Percentiles rank a stretch among this genome's conserved stretches.
Evolutionary conservation across 2,888 invertebrate genomes (phyloP).

Genomic region (Drosophila mimica): DNA sequence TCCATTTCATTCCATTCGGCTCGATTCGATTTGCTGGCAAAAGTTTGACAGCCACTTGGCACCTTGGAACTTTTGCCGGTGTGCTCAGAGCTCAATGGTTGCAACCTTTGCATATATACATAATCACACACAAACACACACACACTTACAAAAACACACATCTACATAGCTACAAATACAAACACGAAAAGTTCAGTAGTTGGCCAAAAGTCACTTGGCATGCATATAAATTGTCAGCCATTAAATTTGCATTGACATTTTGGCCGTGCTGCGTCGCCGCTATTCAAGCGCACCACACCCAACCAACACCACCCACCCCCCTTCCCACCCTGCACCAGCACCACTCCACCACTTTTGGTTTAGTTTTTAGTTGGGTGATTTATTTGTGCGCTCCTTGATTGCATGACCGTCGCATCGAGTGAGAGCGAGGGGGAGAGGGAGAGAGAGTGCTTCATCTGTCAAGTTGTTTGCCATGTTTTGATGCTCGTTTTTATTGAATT

Average conservation of each 20-base stretch:
- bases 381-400: conserved; percentile 78
- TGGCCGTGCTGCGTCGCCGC: conserved; percentile 56
- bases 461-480: conserved; percentile 70
- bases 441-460: conserved; percentile 36
- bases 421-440: conserved; percentile 9
- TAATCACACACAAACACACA: conserved; percentile 12
- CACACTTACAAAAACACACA: conserved; percentile 14
- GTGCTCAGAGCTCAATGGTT: conserved; percentile 25
- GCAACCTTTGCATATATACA: conserved; percentile 37
- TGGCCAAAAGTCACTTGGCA: conserved; percentile 81
- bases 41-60: conserved; percentile 80
- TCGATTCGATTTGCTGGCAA: conserved; percentile 75
- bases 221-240: conserved; percentile 80
- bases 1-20: conserved; percentile 59
- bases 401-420: conserved; percentile 48
- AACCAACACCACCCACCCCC: not conserved
- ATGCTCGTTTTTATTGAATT: conserved; percentile 79
- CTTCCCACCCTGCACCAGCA: not conserved
- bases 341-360: conserved; percentile 33
- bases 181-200: conserved; percentile 72
- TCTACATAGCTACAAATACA: conserved; percentile 6
- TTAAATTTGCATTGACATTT: conserved; percentile 81
- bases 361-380: conserved; percentile 74
- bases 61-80: conserved; percentile 73
- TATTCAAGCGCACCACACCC: not conserved